phyloP scores from a whole-genome alignment of 2,797 vertebrate species.

The Schizopygopsis malacanthus region DNA sequence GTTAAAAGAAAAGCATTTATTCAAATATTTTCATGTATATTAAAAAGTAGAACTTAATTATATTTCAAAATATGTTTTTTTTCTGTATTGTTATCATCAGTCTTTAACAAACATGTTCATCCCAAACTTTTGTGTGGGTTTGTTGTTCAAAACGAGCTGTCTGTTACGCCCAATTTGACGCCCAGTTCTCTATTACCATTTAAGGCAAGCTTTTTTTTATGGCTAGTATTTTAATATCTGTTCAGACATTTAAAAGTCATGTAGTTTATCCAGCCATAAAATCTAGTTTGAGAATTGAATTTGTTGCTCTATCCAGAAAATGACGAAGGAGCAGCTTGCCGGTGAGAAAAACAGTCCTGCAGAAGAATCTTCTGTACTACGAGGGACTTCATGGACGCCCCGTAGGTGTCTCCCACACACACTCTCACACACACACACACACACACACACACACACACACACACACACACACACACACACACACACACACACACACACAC shows the following conservation, averaged over 20 bases:
- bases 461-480: no score
- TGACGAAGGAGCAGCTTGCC: slow-evolving; percentile 95
- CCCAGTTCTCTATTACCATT: neutral
- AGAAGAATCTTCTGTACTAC: slow-evolving; percentile 95
- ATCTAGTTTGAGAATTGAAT: neutral
- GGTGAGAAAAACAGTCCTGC: slow-evolving; percentile 95
- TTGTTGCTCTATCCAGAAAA: slow-evolving; percentile 81
- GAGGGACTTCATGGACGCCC: slow-evolving; percentile 95
- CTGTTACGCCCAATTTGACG: no score
- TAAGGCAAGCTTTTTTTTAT: neutral
- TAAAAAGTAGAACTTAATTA: neutral
- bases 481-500: no score
- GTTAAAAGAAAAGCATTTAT: neutral
- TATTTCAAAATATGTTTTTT: neutral
- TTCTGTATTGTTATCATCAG: neutral
- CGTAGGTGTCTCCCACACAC: slow-evolving; percentile 71
- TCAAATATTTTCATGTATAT: neutral
- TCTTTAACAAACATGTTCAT: no score
- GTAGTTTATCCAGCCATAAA: neutral
- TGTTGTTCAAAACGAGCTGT: no score
- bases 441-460: no score
- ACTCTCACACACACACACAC: neutral
- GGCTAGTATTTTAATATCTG: neutral
- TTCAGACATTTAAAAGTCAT: neutral
- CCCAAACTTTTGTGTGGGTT: no score